These are phyloP conservation scores for Nymphalis io DNA, from an alignment of 1,140 invertebrate genomes.

Conservation along the genomic window DNA sequence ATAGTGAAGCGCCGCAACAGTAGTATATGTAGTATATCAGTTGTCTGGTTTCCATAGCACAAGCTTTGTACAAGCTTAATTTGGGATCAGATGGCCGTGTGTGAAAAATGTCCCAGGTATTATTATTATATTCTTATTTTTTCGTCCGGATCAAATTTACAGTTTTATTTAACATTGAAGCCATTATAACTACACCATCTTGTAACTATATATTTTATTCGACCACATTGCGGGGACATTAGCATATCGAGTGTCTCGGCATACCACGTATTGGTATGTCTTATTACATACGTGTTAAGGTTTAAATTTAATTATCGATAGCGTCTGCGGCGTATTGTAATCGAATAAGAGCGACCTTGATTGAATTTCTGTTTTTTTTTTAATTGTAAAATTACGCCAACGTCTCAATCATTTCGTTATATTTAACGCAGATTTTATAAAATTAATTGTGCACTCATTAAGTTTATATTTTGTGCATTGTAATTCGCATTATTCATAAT, in stretches of 20 bases:
- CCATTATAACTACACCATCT: not conserved
- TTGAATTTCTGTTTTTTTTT: slow-evolving; percentile 14
- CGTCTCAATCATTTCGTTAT: too few relatives aligned
- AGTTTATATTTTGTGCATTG: too few relatives aligned
- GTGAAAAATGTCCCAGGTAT: too few relatives aligned
- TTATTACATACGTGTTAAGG: not conserved
- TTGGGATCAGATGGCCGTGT: too few relatives aligned
- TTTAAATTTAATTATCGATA: not conserved
- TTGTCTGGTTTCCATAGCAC: too few relatives aligned
- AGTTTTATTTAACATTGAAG: not conserved
- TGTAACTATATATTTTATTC: slow-evolving; percentile 10
- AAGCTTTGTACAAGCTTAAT: too few relatives aligned
- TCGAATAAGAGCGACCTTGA: slow-evolving; percentile 8
- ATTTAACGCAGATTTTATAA: too few relatives aligned
- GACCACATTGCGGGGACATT: slow-evolving; percentile 14
- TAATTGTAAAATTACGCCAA: slow-evolving; percentile 4
- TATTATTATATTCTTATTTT: too few relatives aligned
- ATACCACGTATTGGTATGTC: not conserved
- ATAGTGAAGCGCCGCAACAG: too few relatives aligned
- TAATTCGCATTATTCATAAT: too few relatives aligned
- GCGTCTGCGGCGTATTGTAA: not conserved
- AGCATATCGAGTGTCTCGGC: not conserved
- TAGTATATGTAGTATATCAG: too few relatives aligned
- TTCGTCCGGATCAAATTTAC: not conserved
- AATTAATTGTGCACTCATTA: too few relatives aligned